Percentiles rank a stretch among this genome's conserved stretches.
Evolutionary conservation across 2,113 vertebrate genomes (phyloP).

Genomic region (Labeo rohita): DNA sequence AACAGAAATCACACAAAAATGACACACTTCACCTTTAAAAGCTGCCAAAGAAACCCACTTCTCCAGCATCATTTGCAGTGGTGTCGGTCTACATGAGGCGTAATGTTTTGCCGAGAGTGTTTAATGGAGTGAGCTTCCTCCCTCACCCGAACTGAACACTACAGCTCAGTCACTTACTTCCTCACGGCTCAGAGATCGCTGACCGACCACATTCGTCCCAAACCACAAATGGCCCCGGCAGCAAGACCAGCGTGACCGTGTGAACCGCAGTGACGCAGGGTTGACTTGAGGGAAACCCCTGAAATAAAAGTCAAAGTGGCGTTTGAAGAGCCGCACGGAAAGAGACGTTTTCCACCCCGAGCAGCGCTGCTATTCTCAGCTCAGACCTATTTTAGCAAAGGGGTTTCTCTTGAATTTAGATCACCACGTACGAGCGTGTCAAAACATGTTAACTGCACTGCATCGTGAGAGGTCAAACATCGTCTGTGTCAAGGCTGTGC

Average conservation of each 20-base stretch:
- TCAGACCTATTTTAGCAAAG: slow-evolving; percentile 54
- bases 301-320: slow-evolving; percentile 24
- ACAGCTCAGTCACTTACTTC: not conserved
- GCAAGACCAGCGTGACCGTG: slow-evolving; percentile 10
- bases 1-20: not conserved
- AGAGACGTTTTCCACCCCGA: not conserved
- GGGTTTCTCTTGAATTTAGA: slow-evolving; percentile 31
- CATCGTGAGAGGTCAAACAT: slow-evolving; percentile 25
- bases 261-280: slow-evolving; percentile 15
- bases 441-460: slow-evolving; percentile 50
- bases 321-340: not conserved
- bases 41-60: slow-evolving; percentile 19
- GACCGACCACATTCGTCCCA: slow-evolving; percentile 13
- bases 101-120: slow-evolving; percentile 11
- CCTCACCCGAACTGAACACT: slow-evolving; percentile 15
- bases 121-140: slow-evolving; percentile 39
- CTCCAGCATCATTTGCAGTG: not conserved
- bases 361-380: slow-evolving; percentile 35
- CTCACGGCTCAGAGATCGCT: not conserved
- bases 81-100: slow-evolving; percentile 12
- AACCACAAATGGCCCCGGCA: slow-evolving; percentile 33
- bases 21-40: not conserved
- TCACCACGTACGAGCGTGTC: slow-evolving; percentile 53
- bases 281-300: slow-evolving; percentile 26
- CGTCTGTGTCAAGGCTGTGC: no score